These are phyloP conservation scores for Laothoe populi DNA, from an alignment of 2,888 invertebrate genomes.

Conservation along the genomic window DNA sequence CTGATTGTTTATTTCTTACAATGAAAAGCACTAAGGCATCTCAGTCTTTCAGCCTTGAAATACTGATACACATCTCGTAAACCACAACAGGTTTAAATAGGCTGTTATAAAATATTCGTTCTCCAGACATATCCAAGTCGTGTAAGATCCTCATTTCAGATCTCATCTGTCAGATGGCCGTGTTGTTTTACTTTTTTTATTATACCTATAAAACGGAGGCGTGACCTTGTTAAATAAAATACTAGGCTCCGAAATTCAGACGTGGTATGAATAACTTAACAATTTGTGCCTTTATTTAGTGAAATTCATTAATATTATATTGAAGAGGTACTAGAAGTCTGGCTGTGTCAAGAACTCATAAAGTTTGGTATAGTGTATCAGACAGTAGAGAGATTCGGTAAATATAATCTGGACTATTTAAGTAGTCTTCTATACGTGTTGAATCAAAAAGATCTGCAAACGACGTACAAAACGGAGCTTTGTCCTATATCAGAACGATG, in stretches of 20 bases:
- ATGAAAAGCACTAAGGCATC: conserved; percentile 18
- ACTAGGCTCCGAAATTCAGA: conserved; percentile 44
- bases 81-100: conserved; percentile 2
- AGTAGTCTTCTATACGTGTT: too few relatives aligned
- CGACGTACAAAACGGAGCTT: too few relatives aligned
- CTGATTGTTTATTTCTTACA: conserved; percentile 2
- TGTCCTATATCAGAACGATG: too few relatives aligned
- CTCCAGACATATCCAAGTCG: conserved; percentile 40
- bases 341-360: not conserved
- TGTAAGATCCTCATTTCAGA: conserved; percentile 63
- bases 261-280: conserved; percentile 59
- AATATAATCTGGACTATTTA: too few relatives aligned
- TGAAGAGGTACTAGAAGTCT: not conserved
- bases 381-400: not conserved
- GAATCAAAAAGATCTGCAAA: too few relatives aligned
- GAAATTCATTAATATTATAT: conserved; percentile 34
- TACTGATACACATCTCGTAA: conserved; percentile 9
- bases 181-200: conserved; percentile 78
- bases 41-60: conserved; percentile 6
- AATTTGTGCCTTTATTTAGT: conserved; percentile 45
- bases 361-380: not conserved
- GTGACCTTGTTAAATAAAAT: conserved; percentile 69
- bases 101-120: conserved; percentile 21
- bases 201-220: conserved; percentile 68
- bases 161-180: conserved; percentile 75